These are phyloP conservation scores for Drosophila obscura DNA, from an alignment of 1,140 invertebrate species.

Conservation along the genomic window DNA sequence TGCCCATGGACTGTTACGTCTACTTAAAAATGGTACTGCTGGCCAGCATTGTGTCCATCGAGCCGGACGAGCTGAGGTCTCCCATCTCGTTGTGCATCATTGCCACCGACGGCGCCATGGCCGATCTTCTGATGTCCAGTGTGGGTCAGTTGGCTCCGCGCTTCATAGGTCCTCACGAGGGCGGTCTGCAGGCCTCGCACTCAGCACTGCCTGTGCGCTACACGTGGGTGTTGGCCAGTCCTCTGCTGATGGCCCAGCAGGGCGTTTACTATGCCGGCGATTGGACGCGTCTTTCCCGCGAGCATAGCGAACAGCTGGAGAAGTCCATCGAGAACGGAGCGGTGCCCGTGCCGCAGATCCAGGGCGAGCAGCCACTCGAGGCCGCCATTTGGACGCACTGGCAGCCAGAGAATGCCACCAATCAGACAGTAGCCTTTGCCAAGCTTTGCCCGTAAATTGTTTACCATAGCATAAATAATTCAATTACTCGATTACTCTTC, in stretches of 20 bases:
- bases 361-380: conserved; percentile 47
- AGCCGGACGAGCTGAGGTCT: conserved; percentile 51
- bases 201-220: conserved; percentile 38
- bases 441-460: conserved; percentile 60
- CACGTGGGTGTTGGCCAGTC: conserved; percentile 63
- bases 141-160: conserved; percentile 67
- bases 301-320: conserved; percentile 44
- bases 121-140: conserved; percentile 50
- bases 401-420: conserved; percentile 59
- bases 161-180: conserved; percentile 65
- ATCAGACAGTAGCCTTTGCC: conserved; percentile 45
- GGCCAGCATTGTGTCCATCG: conserved; percentile 64
- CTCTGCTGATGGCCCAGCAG: conserved; percentile 66
- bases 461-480: neutral
- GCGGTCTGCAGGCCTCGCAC: conserved; percentile 27
- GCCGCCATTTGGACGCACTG: conserved; percentile 74
- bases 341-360: conserved; percentile 40
- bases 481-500: neutral
- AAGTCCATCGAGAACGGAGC: conserved; percentile 66
- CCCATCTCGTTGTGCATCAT: conserved; percentile 73
- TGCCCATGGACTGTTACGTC: conserved; percentile 76
- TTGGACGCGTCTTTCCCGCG: conserved; percentile 63
- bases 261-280: conserved; percentile 75
- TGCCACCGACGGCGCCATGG: conserved; percentile 47
- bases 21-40: conserved; percentile 74